These are phyloP conservation scores for Uropetala carovei DNA, from an alignment of 2,888 invertebrate species.

Conservation along the genomic window DNA sequence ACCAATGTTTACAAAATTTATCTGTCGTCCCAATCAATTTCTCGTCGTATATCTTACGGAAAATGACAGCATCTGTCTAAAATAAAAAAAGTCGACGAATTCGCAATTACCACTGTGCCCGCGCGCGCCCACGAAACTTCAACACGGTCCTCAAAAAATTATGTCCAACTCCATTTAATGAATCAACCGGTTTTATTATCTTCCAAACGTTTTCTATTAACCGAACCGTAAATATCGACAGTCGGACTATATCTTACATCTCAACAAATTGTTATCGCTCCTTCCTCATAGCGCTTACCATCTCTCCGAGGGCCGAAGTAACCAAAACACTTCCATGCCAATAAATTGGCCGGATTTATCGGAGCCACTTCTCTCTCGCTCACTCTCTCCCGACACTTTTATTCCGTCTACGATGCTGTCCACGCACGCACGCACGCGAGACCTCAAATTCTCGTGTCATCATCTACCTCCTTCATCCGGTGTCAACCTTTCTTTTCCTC, in stretches of 20 bases:
- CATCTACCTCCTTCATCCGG: not conserved
- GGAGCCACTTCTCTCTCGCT: not conserved
- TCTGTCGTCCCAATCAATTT: too few relatives aligned
- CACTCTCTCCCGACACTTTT: not conserved
- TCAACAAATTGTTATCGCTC: slow-evolving; percentile 22
- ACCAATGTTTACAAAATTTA: too few relatives aligned
- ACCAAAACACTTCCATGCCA: not conserved
- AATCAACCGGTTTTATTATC: not conserved
- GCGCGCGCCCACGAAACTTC: not conserved
- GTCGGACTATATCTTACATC: not conserved
- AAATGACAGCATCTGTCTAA: too few relatives aligned
- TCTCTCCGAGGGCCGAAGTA: not conserved
- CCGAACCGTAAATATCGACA: not conserved
- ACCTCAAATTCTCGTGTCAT: not conserved
- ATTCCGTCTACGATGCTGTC: not conserved
- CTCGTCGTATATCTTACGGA: too few relatives aligned
- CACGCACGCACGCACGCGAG: not conserved
- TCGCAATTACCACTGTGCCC: not conserved
- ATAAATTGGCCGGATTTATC: not conserved
- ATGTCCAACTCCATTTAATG: not conserved
- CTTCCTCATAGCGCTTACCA: not conserved
- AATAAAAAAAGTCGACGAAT: too few relatives aligned
- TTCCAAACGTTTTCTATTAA: slow-evolving; percentile 1
- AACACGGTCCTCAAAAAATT: not conserved
- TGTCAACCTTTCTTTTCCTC: not conserved